phyloP scores from a whole-genome alignment of 2,888 invertebrate genomes.

The Trichacis sp. region DNA sequence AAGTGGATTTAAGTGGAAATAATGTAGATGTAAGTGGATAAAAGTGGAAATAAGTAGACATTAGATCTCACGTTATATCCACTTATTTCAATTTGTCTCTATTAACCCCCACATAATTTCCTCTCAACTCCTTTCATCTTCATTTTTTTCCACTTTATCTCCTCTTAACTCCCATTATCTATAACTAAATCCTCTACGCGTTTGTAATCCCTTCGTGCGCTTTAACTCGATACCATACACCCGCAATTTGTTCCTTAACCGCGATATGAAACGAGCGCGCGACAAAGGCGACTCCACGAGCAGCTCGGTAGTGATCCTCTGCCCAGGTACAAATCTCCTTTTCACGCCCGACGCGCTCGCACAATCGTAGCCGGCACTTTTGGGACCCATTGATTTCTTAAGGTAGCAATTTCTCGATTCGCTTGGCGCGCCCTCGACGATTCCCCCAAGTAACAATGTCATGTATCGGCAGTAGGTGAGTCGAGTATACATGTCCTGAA shows the following conservation, averaged over 20 bases:
- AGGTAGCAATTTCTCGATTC: slow-evolving; percentile 39
- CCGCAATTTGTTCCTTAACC: slow-evolving; percentile 54
- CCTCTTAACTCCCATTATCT: too few species aligned
- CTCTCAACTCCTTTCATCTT: too few species aligned
- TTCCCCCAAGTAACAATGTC: slow-evolving; percentile 26
- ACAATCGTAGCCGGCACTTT: slow-evolving; percentile 25
- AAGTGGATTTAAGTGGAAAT: too few species aligned
- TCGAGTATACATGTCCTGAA: slow-evolving; percentile 9
- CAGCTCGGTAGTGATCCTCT: slow-evolving; percentile 50
- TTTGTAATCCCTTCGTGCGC: too few species aligned
- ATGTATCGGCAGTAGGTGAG: slow-evolving; percentile 22
- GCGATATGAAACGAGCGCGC: slow-evolving; percentile 46
- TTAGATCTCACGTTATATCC: too few species aligned
- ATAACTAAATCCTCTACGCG: neutral
- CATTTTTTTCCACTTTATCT: neutral
- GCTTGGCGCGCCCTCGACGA: slow-evolving; percentile 20
- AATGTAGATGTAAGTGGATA: too few species aligned
- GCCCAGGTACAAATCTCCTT: slow-evolving; percentile 46
- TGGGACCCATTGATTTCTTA: slow-evolving; percentile 15
- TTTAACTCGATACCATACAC: slow-evolving; percentile 40
- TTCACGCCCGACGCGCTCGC: slow-evolving; percentile 40
- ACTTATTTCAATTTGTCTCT: too few species aligned
- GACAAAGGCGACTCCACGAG: slow-evolving; percentile 54
- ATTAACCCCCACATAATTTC: too few species aligned
- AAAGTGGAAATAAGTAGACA: too few species aligned